Conservation (phyloP, 2,113 vertebrate species). For the Ageneiosus marmoratus region DNA sequence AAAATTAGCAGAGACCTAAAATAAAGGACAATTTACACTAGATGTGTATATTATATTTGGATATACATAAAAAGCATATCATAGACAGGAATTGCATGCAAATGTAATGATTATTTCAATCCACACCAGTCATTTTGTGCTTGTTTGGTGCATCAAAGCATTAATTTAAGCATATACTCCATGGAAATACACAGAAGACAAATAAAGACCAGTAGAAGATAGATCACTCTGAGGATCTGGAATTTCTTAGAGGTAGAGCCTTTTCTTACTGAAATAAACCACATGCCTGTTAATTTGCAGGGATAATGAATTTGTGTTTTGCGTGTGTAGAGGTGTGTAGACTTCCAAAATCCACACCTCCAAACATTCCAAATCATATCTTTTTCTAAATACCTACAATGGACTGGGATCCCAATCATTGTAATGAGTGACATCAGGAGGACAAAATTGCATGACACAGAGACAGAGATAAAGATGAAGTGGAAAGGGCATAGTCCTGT, state of each 20-base stretch:
- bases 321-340: neutral
- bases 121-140: neutral
- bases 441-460: too few relatives aligned
- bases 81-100: neutral
- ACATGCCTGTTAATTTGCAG: neutral
- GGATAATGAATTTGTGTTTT: neutral
- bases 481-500: too few relatives aligned
- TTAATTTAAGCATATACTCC: neutral
- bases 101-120: neutral
- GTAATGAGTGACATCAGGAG: too few relatives aligned
- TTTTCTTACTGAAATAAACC: neutral
- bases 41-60: neutral
- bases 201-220: neutral
- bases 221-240: neutral
- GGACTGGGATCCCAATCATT: neutral
- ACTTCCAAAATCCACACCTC: neutral
- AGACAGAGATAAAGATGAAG: too few relatives aligned
- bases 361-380: neutral
- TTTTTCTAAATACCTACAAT: neutral
- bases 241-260: neutral
- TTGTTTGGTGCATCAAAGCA: neutral
- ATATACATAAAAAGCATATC: neutral
- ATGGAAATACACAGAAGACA: neutral
- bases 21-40: neutral
- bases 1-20: neutral